phyloP scores from a whole-genome alignment of 2,888 invertebrate genomes.

The Diogma glabrata region DNA sequence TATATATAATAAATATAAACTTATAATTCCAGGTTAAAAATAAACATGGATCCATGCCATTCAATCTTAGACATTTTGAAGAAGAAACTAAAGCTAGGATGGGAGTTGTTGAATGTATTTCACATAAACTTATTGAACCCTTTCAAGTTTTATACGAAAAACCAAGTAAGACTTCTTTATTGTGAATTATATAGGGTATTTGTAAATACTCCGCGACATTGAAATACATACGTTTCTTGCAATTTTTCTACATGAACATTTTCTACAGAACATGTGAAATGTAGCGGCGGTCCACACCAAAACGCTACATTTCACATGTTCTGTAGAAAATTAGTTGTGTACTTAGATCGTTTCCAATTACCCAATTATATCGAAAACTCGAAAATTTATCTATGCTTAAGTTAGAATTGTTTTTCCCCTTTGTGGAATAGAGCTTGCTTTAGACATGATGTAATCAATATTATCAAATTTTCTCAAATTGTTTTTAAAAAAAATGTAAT shows the following conservation, averaged over 20 bases:
- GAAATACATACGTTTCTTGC: neutral
- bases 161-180: conserved; percentile 39
- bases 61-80: conserved; percentile 87
- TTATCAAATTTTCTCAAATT: no score
- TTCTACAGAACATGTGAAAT: conserved; percentile 1
- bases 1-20: neutral
- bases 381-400: no score
- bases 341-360: no score
- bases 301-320: no score
- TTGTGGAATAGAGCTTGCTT: no score
- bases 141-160: conserved; percentile 86
- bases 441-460: no score
- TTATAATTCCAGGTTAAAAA: conserved; percentile 50
- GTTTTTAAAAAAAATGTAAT: no score
- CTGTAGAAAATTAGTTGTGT: no score
- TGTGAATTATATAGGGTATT: conserved; percentile 4
- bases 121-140: conserved; percentile 94
- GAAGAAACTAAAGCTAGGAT: conserved; percentile 97
- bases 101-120: conserved; percentile 96
- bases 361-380: no score
- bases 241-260: neutral
- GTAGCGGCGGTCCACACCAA: no score
- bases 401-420: no score
- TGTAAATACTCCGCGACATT: neutral
- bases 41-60: conserved; percentile 94